Evolutionary conservation across 2,888 invertebrate genomes (phyloP), one percentile per base, ranked within the genome.

Genomic region (Hirtodrosophila confusa): DNA sequence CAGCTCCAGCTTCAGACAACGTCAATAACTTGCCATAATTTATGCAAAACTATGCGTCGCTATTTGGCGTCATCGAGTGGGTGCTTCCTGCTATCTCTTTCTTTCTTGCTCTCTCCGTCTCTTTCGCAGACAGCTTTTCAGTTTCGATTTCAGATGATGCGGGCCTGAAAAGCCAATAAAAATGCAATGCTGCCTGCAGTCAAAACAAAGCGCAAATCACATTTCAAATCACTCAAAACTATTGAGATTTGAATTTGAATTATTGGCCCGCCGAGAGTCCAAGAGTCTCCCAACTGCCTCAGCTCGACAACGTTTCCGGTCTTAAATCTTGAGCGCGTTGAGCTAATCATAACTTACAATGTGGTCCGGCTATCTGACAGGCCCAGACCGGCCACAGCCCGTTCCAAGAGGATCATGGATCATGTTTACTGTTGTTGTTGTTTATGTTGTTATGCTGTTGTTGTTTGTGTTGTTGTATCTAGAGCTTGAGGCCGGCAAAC

Each of bases 311-410:
- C 85, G 68, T 86, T 86, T 86, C 86, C 88, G 86, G 86, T 80
- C 88, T 83, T 88, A 86, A 86, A 86, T 88, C 86, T 88, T 80
- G 65, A 77, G 72, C 80, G 88, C 86, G 88, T 88, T 73, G 77
- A 87, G 80, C 86, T 88, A 88, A 88, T 86, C 88, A 86, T 86
- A 86, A 86, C 86, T 88, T 88, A 84, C 88, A 86, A 85, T 86
- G 88, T 86, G 86, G 86, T 88, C 86, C 86, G 64, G 82, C 88
- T 64, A 73, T 88, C 85, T 88, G 86, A 88, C 88, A 88, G 86
- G 86, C 88, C 50, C 51, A 43, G 47, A 67, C 80, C 80, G 78
- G 82, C 82, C 69, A 77, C 64, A 58, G 78, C 44, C 70, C 78
- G 75, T 64, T 69, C 56, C 78, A 56, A 78, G 75, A 75, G 75